Base-by-base conservation (phyloP, 2,888 invertebrate species). In the Lasius platythorax region DNA sequence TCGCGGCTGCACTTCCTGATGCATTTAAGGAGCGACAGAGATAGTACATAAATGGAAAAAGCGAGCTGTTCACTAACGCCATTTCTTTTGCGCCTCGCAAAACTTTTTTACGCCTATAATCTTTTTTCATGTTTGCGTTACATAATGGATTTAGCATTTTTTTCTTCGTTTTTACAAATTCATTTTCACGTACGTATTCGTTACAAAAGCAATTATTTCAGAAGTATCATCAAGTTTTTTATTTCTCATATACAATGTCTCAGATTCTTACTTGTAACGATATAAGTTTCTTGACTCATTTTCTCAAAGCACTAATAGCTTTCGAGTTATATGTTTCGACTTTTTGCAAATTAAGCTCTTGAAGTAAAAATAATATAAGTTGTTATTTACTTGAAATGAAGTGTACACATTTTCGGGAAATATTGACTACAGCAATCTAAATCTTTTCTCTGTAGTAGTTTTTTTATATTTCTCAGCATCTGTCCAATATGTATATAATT, bases 21-120 rank as follows among this genome's bases (percentile, higher is more conserved):
- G 76, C 76, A 75, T 63, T 68, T 58, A 12, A 56, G 30, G 30
- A 61, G 82, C 63, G 63, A 72, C 61, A 85, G 58, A 78, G 64
- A 76, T 43, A 82, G 66, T 68, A 23, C 23, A 23, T 23, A 73
- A 72, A 72, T 50, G 58, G 61, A 68, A 67, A 40, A 68, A 28
- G 40, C n/a, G 43, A 64, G 63, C 46, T 73, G 64, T 72, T 68
- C 74, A 79, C 37, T 84, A 89, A 81, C 86, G 87, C 88, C 91
- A 89, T 91, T 93, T 91, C 93, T 93, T 93, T 93, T 91, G 91
- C 92, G 92, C 92, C 87, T 91, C 91, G 90, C 74, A 87, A 84
- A 91, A 23, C 46, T 85, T 91, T 91, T 92, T 91, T 90, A 91
- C 88, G 91, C 91, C 46, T 88, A 88, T 88, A 89, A 92, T 91